Conservation (phyloP, 2,888 invertebrate species). For the Amiota minor region DNA sequence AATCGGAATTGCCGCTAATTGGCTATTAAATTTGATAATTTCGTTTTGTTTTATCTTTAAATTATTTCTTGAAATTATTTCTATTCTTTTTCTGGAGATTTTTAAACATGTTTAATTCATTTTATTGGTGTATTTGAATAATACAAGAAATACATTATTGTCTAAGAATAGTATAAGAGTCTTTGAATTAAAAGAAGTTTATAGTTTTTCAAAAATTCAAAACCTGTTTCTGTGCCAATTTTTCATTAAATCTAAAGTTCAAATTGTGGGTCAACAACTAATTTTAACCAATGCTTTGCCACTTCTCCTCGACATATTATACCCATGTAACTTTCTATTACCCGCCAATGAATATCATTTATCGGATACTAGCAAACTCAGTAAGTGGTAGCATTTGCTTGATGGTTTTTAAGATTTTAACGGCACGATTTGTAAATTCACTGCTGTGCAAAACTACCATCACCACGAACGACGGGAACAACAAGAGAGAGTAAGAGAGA, state of each 20-base stretch:
- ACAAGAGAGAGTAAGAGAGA: too few species aligned
- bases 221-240: conserved; percentile 12
- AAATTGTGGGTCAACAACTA: conserved; percentile 57
- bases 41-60: too few species aligned
- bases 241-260: conserved; percentile 51
- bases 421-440: conserved; percentile 24
- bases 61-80: too few species aligned
- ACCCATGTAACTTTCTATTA: conserved; percentile 29
- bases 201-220: background rate
- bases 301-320: conserved; percentile 30
- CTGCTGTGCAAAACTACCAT: background rate
- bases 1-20: too few species aligned
- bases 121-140: too few species aligned
- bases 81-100: too few species aligned
- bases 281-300: conserved; percentile 35
- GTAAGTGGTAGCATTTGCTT: conserved; percentile 18
- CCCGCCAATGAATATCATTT: background rate
- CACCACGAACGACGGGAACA: background rate
- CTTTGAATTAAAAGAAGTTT: too few species aligned
- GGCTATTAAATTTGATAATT: too few species aligned
- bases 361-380: background rate
- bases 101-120: too few species aligned
- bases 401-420: conserved; percentile 11
- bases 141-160: too few species aligned
- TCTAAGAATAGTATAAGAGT: too few species aligned